Base-by-base conservation (phyloP, 2,113 vertebrate genomes). In the Lasiurus borealis region DNA sequence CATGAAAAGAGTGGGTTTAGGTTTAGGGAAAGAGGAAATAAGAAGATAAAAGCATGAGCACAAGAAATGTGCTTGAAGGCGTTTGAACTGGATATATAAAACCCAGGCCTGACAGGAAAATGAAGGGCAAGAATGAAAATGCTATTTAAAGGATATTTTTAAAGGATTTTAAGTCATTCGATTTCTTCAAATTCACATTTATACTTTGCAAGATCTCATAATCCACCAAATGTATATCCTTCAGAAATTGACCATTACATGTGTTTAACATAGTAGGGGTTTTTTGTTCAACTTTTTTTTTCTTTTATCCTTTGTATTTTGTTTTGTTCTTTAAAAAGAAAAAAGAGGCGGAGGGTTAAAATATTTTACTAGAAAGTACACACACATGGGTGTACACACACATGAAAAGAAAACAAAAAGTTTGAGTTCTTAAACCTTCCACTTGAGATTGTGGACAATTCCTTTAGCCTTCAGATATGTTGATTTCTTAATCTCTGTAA, bases 301-400 rank as follows among this genome's bases (percentile, higher is more conserved):
- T 57, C n/a, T 52, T 94, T 89, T 78, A 59, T 86, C 71, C 40
- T 48, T 87, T 75, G 14, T 73, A 46, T 75, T 91, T 82, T 77
- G 15, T 75, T 64, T 69, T 57, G 11, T 96, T 78, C 10, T 93
- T 27, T 34, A 44, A 6, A 82, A 54, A 73, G 21, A 44, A 83
- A 77, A 46, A 80, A 0, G 8, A 18, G 27, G 46, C 11, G 29
- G 16, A 71, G 8, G 14, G 6, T 66, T 44, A 13, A 92, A 72
- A 76, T 84, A 69, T 94, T 84, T 93, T 86, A 48, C 29, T 96
- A 91, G 15, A 78, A 59, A 85, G 64, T 9, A 80, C 76, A 78
- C 15, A 66, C 18, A 44, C 8, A 44, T 12, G 25, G 6, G 16
- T 62, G 25, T 62, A 62, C 19, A 71, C 48, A 69, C 10, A 34